Percentiles rank a stretch among this genome's conserved stretches.
phyloP scores from a whole-genome alignment of 2,797 vertebrate genomes.

The Hemibagrus guttatus region DNA sequence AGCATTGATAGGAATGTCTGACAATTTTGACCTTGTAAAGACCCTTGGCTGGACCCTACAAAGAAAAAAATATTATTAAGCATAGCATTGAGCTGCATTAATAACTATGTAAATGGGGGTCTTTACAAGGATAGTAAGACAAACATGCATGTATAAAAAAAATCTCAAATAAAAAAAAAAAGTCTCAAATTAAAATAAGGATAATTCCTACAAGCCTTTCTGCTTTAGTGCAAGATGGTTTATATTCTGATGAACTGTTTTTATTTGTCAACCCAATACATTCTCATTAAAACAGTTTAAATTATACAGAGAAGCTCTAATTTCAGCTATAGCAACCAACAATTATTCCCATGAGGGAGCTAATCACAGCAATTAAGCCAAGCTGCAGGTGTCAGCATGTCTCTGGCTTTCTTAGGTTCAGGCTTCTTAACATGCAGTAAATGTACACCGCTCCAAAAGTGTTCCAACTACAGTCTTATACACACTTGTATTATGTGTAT shows the following conservation, averaged over 20 bases:
- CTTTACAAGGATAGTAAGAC: background rate
- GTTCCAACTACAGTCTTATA: constrained; percentile 2
- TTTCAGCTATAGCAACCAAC: constrained; percentile 53
- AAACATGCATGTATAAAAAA: background rate
- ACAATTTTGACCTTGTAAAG: background rate
- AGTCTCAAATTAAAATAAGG: constrained; percentile 27
- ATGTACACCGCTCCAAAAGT: constrained; percentile 11
- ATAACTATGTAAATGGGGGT: background rate
- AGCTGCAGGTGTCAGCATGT: constrained; percentile 55
- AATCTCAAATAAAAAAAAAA: background rate
- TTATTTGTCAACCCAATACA: constrained; percentile 50
- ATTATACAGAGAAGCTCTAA: constrained; percentile 50
- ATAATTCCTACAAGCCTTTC: constrained; percentile 12
- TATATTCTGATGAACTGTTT: constrained; percentile 41
- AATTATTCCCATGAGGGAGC: constrained; percentile 53
- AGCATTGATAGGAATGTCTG: background rate
- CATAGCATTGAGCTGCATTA: background rate
- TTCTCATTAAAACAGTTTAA: constrained; percentile 48
- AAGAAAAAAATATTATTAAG: too few relatives aligned
- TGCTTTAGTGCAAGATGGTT: constrained; percentile 36
- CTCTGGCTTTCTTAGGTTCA: constrained; percentile 32
- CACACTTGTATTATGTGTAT: too few relatives aligned
- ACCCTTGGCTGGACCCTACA: background rate
- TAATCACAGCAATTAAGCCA: constrained; percentile 59
- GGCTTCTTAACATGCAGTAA: constrained; percentile 40